Evolutionary conservation across 2,888 invertebrate species (phyloP), one percentile per base, ranked within the genome.

Genomic region (Syrphus vitripennis): DNA sequence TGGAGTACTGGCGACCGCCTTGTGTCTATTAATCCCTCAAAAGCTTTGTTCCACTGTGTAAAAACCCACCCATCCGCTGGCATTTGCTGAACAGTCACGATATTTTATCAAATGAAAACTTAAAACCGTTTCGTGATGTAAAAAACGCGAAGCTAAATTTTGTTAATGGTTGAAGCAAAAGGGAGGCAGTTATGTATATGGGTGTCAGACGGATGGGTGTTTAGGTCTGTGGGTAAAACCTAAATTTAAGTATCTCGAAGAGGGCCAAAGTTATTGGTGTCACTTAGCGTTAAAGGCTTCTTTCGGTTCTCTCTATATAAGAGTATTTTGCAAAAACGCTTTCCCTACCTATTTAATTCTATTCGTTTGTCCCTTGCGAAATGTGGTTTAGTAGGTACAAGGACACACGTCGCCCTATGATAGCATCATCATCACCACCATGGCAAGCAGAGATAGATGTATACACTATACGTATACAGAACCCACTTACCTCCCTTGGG

Each of bases 301-400:
- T 63, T 34, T 45, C 48, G 42, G 26, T 65, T 12, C 4, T 45
- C 9, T 29, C 3, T 29, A 29, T 53, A 12, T 12, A 19, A 21
- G 6, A 16, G 24, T 45, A 37, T 34, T 34, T 37, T n/a, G 21
- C 12, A 53, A 50, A 71, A 77, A 67, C 57, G 72, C 53, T 83
- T 57, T 69, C 63, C 55, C 78, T 74, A 69, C 21, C 50, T 50
- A 50, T 78, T 83, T 79, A 83, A 83, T 79, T 83, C 72, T 74
- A 83, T 83, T 74, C 79, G 83, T 70, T 63, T 63, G 74, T 83
- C 79, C 55, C 69, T 14, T 55, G 83, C 69, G 83, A 83, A 83
- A 83, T 83, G 83, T 83, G 79, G 83, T 79, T 83, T 83, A 83
- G 78, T 79, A 83, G 83, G 83, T 50, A 79, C 83, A 83, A 83